These are phyloP conservation scores for Athalia circularis DNA, from an alignment of 2,888 invertebrate species.

Conservation along the genomic window DNA sequence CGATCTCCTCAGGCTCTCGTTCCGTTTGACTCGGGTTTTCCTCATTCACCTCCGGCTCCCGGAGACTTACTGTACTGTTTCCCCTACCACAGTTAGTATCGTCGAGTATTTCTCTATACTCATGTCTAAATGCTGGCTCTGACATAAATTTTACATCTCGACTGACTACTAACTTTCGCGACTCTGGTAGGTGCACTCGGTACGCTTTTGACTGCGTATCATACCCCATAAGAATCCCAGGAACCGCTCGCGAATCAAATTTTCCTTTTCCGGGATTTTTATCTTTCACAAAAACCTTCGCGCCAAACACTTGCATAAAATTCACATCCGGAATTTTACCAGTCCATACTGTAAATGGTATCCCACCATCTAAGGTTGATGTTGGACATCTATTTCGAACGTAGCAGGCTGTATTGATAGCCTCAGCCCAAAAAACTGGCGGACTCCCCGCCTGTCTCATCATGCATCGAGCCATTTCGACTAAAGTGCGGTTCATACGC, in stretches of 20 bases:
- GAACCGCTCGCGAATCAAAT: slow-evolving; percentile 31
- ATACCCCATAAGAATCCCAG: slow-evolving; percentile 47
- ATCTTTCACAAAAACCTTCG: too few species aligned
- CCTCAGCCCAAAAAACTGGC: too few species aligned
- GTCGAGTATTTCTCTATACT: slow-evolving; percentile 46
- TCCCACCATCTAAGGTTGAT: too few species aligned
- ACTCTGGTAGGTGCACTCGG: slow-evolving; percentile 42
- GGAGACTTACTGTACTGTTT: too few species aligned
- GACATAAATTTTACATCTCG: slow-evolving; percentile 46
- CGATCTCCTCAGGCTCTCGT: too few species aligned
- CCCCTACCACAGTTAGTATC: neutral
- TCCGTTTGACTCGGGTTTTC: neutral
- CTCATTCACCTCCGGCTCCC: neutral
- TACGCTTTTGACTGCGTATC: slow-evolving; percentile 47
- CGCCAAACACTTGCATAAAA: too few species aligned
- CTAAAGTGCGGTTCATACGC: neutral
- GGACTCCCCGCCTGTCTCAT: neutral
- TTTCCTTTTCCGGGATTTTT: slow-evolving; percentile 12
- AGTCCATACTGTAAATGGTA: too few species aligned
- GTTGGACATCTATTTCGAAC: too few species aligned
- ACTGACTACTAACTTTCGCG: slow-evolving; percentile 39
- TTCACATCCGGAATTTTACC: too few species aligned
- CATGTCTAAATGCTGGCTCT: slow-evolving; percentile 22
- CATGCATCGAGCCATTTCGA: neutral
- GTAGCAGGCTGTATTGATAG: too few species aligned